A percentile compares a stretch with the other conserved stretches of the same genome.
These are phyloP conservation scores for Penaeus vannamei DNA, from an alignment of 1,140 invertebrate species.

Conservation along the genomic window DNA sequence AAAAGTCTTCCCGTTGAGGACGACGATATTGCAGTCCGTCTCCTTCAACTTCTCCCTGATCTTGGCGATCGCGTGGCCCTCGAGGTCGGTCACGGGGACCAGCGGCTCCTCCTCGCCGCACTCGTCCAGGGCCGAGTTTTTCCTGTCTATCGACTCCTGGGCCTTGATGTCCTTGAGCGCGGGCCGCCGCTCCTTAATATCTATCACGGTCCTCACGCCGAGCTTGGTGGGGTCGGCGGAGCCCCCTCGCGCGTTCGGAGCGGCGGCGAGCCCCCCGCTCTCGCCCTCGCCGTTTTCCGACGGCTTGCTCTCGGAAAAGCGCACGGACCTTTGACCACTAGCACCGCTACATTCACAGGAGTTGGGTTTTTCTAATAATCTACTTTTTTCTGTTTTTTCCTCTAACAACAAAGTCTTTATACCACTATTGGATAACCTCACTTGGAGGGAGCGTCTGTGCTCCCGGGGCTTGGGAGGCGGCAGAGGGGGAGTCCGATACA, in stretches of 20 bases:
- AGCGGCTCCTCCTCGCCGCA: conserved; percentile 59
- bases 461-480: conserved; percentile 59
- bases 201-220: conserved; percentile 43
- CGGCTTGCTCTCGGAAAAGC: conserved; percentile 37
- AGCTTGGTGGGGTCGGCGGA: conserved; percentile 21
- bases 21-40: conserved; percentile 59
- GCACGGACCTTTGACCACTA: conserved; percentile 37
- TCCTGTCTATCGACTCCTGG: conserved; percentile 55
- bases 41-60: conserved; percentile 61
- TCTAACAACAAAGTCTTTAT: conserved; percentile 49
- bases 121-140: conserved; percentile 54
- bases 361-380: conserved; percentile 19
- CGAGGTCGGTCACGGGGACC: conserved; percentile 56
- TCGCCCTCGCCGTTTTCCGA: neutral
- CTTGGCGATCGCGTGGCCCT: conserved; percentile 51
- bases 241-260: neutral
- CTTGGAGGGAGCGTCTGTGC: conserved; percentile 52
- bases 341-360: neutral
- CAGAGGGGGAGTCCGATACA: conserved; percentile 65
- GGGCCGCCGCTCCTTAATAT: conserved; percentile 49
- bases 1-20: conserved; percentile 66
- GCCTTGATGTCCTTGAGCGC: conserved; percentile 52
- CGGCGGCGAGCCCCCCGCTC: neutral
- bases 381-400: conserved; percentile 52
- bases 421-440: conserved; percentile 54